Evolutionary conservation across 2,888 invertebrate genomes (phyloP).

Genomic region (Torymus aiolomorphi): DNA sequence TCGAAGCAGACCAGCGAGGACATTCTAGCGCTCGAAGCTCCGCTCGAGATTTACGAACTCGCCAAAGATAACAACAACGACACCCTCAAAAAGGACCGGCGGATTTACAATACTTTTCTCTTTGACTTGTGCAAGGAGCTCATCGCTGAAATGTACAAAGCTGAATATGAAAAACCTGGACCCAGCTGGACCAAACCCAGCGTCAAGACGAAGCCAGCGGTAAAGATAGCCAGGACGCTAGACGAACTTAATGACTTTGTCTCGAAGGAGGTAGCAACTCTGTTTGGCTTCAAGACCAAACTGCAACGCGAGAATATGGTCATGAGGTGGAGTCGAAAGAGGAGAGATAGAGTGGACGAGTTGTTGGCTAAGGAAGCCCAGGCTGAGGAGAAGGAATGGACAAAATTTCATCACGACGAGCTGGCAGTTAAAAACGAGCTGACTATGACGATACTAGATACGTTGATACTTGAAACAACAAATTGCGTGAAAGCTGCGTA

Average conservation of each 20-base stretch:
- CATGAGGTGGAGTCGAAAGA: constrained; percentile 81
- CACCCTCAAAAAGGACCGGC: constrained; percentile 66
- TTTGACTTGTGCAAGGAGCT: constrained; percentile 81
- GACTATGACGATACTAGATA: constrained; percentile 74
- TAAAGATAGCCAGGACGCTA: constrained; percentile 76
- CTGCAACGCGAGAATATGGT: constrained; percentile 78
- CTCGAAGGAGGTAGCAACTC: constrained; percentile 77
- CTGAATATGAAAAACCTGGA: constrained; percentile 74
- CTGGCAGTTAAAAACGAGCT: constrained; percentile 81
- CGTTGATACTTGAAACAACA: constrained; percentile 70
- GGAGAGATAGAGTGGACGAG: constrained; percentile 84
- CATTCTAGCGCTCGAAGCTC: constrained; percentile 68
- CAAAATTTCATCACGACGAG: constrained; percentile 85
- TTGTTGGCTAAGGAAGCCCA: constrained; percentile 83
- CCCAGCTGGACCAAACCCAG: constrained; percentile 77
- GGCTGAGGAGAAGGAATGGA: constrained; percentile 85
- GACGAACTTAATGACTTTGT: constrained; percentile 77
- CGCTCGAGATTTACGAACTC: constrained; percentile 69
- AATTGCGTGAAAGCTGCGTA: constrained; percentile 70
- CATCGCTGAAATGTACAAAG: constrained; percentile 77
- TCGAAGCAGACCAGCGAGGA: constrained; percentile 72
- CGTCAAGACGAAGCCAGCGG: constrained; percentile 71
- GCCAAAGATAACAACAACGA: constrained; percentile 68
- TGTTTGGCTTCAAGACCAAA: constrained; percentile 78
- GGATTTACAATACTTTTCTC: constrained; percentile 78